Percentiles rank a stretch among this genome's conserved stretches.
Evolutionary conservation across 2,888 invertebrate genomes (phyloP).

Genomic region (Julus scanicus): DNA sequence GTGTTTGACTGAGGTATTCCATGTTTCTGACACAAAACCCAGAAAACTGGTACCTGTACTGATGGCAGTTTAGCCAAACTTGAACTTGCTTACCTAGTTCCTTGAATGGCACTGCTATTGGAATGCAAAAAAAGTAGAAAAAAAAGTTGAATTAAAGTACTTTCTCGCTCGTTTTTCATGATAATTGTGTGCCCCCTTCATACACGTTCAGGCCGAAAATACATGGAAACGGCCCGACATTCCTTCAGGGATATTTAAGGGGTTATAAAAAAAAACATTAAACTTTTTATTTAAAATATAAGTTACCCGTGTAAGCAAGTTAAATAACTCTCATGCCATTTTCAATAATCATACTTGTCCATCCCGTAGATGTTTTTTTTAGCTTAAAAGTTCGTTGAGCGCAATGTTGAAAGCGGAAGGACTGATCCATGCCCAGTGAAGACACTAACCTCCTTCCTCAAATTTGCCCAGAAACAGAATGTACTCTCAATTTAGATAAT

Average conservation of each 20-base stretch:
- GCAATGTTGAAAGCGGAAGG: conserved; percentile 25
- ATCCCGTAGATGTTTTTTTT: neutral
- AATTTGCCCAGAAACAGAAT: neutral
- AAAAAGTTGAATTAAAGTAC: conserved; percentile 18
- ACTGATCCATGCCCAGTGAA: conserved; percentile 3
- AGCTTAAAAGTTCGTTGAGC: neutral
- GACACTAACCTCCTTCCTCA: conserved; percentile 33
- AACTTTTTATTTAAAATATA: neutral
- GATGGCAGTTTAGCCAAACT: neutral
- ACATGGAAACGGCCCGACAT: neutral
- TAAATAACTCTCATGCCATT: neutral
- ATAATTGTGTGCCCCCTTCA: neutral
- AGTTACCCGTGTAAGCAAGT: neutral
- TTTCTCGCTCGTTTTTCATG: conserved; percentile 1
- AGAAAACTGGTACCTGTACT: neutral
- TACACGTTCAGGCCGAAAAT: neutral
- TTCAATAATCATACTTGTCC: neutral
- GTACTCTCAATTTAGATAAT: neutral
- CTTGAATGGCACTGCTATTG: neutral
- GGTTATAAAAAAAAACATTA: conserved; percentile 12
- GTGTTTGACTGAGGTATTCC: neutral
- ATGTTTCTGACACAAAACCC: neutral
- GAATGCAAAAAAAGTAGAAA: neutral
- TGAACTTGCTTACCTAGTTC: conserved; percentile 33
- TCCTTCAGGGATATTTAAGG: neutral